These are phyloP conservation scores for Hippocampus mohnikei DNA, from an alignment of 2,113 vertebrate species.

Conservation along the genomic window DNA sequence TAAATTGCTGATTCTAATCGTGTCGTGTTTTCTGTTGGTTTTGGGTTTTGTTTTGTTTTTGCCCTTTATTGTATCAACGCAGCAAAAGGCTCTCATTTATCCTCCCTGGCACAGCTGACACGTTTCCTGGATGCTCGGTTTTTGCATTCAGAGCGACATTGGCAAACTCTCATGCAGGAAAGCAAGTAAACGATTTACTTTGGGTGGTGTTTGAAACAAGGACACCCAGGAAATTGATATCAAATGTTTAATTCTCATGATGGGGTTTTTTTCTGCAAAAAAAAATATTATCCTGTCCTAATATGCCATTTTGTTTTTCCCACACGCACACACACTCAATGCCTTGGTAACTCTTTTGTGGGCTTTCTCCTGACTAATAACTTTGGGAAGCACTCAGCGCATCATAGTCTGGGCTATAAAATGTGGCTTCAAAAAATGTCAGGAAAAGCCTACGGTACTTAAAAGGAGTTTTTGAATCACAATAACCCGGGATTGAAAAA, in stretches of 20 bases:
- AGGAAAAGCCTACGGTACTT: background rate
- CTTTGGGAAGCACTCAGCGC: no score
- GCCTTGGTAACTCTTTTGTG: no score
- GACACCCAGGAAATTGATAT: background rate
- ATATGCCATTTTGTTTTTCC: no score
- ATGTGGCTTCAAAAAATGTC: background rate
- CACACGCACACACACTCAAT: no score
- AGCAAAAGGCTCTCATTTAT: conserved; percentile 4
- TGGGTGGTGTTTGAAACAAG: background rate
- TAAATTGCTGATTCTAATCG: conserved; percentile 15
- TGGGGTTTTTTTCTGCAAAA: background rate
- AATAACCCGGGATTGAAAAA: no score
- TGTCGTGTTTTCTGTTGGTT: conserved; percentile 2
- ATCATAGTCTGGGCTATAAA: background rate
- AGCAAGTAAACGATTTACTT: background rate
- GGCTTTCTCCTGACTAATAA: no score
- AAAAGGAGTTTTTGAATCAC: background rate
- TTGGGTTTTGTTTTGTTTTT: background rate
- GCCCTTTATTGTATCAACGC: background rate
- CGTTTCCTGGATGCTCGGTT: background rate
- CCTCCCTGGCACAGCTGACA: background rate
- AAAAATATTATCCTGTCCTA: no score
- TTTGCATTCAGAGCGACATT: background rate
- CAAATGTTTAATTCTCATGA: background rate
- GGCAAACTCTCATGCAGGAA: conserved; percentile 3